A percentile compares a stretch with the other conserved stretches of the same genome.
Evolutionary conservation across 1,140 invertebrate species (phyloP).

Genomic region (Drusus annulatus): DNA sequence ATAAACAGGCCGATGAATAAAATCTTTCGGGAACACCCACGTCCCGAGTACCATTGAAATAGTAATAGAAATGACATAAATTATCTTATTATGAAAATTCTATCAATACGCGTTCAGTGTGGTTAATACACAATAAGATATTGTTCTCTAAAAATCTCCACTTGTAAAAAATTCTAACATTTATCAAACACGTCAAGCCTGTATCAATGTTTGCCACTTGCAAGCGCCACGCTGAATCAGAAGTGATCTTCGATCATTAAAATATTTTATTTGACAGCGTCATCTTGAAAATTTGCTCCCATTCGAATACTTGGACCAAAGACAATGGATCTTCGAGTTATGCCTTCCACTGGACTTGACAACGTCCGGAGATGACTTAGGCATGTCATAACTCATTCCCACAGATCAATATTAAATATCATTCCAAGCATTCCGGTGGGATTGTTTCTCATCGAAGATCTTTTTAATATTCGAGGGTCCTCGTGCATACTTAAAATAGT

Average conservation of each 20-base stretch:
- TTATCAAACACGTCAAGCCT: slow-evolving; percentile 1
- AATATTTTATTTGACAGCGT: background rate
- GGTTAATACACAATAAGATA: background rate
- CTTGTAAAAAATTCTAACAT: background rate
- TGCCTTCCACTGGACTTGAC: slow-evolving; percentile 12
- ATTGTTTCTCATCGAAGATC: slow-evolving; percentile 5
- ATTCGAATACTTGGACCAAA: slow-evolving; percentile 26
- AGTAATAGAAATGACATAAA: too few species aligned
- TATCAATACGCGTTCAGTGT: too few species aligned
- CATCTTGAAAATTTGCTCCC: slow-evolving; percentile 23
- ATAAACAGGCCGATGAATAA: too few species aligned
- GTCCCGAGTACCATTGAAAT: too few species aligned
- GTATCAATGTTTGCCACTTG: background rate
- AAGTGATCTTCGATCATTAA: slow-evolving; percentile 9
- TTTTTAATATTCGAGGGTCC: slow-evolving; percentile 33
- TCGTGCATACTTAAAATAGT: slow-evolving; percentile 10
- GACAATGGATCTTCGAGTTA: background rate
- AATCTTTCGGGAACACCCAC: too few species aligned
- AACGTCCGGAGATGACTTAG: background rate
- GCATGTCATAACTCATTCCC: slow-evolving; percentile 23
- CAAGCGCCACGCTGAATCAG: background rate
- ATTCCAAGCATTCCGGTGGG: slow-evolving; percentile 25
- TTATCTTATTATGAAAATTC: too few species aligned
- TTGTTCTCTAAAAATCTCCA: background rate
- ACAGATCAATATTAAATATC: slow-evolving; percentile 17